These are phyloP conservation scores for Drosophila chauvacae DNA, from an alignment of 1,140 invertebrate species.

Conservation along the genomic window DNA sequence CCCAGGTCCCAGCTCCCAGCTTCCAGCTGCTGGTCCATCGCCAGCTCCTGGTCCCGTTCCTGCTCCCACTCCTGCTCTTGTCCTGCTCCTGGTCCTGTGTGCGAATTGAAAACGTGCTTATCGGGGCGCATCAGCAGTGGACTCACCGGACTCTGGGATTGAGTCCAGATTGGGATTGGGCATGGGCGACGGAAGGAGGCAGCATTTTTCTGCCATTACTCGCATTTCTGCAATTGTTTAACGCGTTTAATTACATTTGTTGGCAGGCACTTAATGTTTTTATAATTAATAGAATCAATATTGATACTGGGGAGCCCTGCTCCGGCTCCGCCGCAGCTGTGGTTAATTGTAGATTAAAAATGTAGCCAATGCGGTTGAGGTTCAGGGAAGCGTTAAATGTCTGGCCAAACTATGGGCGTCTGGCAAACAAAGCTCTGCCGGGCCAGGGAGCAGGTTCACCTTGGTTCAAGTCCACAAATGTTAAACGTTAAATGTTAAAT, in stretches of 20 bases:
- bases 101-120: constrained; percentile 81
- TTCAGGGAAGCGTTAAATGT: constrained; percentile 75
- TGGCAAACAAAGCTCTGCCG: constrained; percentile 14
- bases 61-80: not conserved
- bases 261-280: constrained; percentile 83
- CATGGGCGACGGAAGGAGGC: not conserved
- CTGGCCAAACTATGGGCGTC: constrained; percentile 67
- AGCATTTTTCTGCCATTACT: constrained; percentile 66
- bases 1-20: not conserved
- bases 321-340: constrained; percentile 52
- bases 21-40: not conserved
- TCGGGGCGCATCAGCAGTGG: constrained; percentile 69
- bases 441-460: not conserved
- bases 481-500: constrained; percentile 24
- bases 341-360: constrained; percentile 84
- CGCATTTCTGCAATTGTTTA: constrained; percentile 70
- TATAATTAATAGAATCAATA: constrained; percentile 85
- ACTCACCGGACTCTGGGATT: constrained; percentile 24
- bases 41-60: no score
- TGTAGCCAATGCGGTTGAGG: constrained; percentile 74
- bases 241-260: constrained; percentile 83
- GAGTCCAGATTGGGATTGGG: constrained; percentile 7
- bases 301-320: constrained; percentile 58
- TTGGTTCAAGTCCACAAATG: constrained; percentile 11
- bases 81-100: constrained; percentile 24